These are phyloP conservation scores for Lasioglossum marginatum DNA, from an alignment of 2,888 invertebrate species.

Conservation along the genomic window DNA sequence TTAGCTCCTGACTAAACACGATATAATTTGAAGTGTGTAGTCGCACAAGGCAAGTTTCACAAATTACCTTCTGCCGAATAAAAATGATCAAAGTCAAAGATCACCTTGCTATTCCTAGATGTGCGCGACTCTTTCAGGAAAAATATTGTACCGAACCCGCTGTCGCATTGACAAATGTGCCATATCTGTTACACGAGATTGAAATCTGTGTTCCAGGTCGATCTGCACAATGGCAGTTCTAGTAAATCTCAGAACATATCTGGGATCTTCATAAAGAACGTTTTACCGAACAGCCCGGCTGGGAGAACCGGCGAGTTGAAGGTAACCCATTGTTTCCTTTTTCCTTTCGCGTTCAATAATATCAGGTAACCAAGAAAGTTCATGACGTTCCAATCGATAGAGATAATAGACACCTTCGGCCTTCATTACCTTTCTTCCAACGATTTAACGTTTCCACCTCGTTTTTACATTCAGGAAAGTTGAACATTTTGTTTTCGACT, in stretches of 20 bases:
- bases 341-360: not conserved
- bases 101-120: not conserved
- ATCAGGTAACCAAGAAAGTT: not conserved
- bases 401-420: not conserved
- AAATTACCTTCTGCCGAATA: not conserved
- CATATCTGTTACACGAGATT: conserved; percentile 1
- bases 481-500: too few relatives aligned
- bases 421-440: not conserved
- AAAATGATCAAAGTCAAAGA: not conserved
- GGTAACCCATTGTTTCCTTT: conserved; percentile 84
- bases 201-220: conserved; percentile 86
- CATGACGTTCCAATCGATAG: not conserved
- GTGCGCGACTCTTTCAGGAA: not conserved
- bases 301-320: conserved; percentile 94
- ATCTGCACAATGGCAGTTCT: conserved; percentile 89
- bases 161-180: not conserved
- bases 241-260: conserved; percentile 91
- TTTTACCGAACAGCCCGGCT: conserved; percentile 97
- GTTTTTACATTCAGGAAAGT: too few relatives aligned
- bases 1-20: not conserved
- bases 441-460: not conserved
- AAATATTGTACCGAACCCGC: not conserved
- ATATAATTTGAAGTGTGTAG: too few relatives aligned
- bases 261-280: conserved; percentile 99
- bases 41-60: not conserved